Conservation (phyloP, 2,888 invertebrate species). For the Allophyes oxyacanthae region DNA sequence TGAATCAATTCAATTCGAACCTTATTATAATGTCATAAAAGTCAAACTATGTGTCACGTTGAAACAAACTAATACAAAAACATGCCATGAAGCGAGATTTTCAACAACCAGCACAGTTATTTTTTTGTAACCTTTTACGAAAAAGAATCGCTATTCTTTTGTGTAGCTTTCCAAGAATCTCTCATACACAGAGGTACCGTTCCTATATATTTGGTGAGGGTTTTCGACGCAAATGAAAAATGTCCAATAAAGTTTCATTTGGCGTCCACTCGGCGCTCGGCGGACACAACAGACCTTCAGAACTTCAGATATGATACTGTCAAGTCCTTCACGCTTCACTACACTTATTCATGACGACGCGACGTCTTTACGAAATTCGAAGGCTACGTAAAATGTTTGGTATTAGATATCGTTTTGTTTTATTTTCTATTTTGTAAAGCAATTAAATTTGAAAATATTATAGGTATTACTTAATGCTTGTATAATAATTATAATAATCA, state of each 20-base stretch:
- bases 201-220: constrained; percentile 39
- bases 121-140: not conserved
- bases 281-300: constrained; percentile 54
- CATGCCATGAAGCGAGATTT: too few species aligned
- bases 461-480: too few species aligned
- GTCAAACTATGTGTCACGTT: too few species aligned
- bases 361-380: constrained; percentile 69
- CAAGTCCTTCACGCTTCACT: constrained; percentile 77
- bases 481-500: too few species aligned
- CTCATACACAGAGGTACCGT: constrained; percentile 14
- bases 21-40: too few species aligned
- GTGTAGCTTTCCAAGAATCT: constrained; percentile 7
- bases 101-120: not conserved
- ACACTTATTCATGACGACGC: constrained; percentile 76
- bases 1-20: too few species aligned
- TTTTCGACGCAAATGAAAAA: constrained; percentile 75
- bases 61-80: too few species aligned
- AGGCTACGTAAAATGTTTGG: constrained; percentile 40
- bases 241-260: constrained; percentile 87
- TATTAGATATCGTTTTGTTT: not conserved
- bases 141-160: constrained; percentile 3
- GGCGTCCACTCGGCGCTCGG: constrained; percentile 70
- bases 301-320: constrained; percentile 80
- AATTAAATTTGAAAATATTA: too few species aligned
- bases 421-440: not conserved